These are phyloP conservation scores for Iphiclides podalirius DNA, from an alignment of 2,888 invertebrate genomes.

Conservation along the genomic window DNA sequence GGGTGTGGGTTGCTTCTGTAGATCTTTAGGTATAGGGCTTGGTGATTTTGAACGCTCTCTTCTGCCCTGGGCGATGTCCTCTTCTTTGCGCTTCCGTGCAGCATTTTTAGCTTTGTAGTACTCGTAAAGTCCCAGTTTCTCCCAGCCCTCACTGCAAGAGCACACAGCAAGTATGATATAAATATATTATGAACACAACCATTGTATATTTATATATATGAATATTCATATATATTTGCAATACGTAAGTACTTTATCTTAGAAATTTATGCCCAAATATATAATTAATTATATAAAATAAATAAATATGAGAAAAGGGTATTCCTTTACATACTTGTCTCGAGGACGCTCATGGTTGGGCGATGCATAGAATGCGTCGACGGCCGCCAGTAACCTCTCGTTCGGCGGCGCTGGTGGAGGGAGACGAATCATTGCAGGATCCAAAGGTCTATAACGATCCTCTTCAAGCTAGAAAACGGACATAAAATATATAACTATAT, in stretches of 20 bases:
- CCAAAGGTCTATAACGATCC: constrained; percentile 92
- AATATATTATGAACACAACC: constrained; percentile 6
- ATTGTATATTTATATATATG: no score
- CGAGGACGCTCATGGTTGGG: constrained; percentile 97
- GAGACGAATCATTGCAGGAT: constrained; percentile 93
- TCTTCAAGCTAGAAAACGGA: constrained; percentile 85
- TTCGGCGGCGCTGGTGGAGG: constrained; percentile 98
- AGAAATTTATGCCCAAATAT: no score
- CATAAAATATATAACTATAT: neutral
- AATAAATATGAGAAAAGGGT: no score
- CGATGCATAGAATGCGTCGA: constrained; percentile 97
- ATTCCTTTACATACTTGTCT: constrained; percentile 91
- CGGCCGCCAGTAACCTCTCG: constrained; percentile 94
- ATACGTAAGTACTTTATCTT: no score
- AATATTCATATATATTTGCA: no score
- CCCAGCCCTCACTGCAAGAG: constrained; percentile 96
- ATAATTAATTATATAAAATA: no score
- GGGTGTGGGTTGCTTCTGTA: constrained; percentile 85
- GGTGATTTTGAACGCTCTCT: constrained; percentile 88
- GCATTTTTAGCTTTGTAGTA: constrained; percentile 98
- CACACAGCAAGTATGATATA: no score
- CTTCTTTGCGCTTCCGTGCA: constrained; percentile 93
- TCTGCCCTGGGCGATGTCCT: constrained; percentile 86
- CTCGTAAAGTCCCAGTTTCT: constrained; percentile 97
- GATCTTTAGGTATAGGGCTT: constrained; percentile 87